Percentiles rank a stretch among this genome's conserved stretches.
Evolutionary conservation across 2,113 vertebrate species (phyloP).

Genomic region (Alethe castanea): DNA sequence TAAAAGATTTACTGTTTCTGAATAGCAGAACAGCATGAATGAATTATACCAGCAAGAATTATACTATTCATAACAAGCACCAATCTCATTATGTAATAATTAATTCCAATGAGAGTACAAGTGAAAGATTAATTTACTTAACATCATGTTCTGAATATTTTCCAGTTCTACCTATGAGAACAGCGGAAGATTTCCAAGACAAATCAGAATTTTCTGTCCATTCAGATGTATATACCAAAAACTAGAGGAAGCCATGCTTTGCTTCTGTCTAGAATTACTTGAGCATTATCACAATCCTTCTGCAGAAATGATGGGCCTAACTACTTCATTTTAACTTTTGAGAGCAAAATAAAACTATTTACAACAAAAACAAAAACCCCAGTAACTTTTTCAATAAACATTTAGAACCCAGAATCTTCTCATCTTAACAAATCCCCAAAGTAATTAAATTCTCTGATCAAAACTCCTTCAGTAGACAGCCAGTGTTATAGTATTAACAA

Average conservation of each 20-base stretch:
- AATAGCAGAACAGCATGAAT: background rate
- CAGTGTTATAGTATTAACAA: background rate
- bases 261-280: background rate
- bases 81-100: background rate
- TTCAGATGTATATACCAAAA: background rate
- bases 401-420: background rate
- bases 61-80: background rate
- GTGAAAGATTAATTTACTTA: background rate
- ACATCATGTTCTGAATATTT: background rate
- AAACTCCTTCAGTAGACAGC: background rate
- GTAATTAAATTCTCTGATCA: background rate
- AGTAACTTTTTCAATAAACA: background rate
- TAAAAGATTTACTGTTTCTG: background rate
- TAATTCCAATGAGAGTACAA: background rate
- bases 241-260: background rate
- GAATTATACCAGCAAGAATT: background rate
- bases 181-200: background rate
- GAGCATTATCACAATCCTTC: background rate
- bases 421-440: background rate
- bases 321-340: background rate
- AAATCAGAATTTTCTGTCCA: background rate
- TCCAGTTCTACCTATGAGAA: background rate
- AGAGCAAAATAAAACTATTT: background rate
- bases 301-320: background rate
- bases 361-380: background rate